Evolutionary conservation across 2,888 invertebrate genomes (phyloP), one percentile per base, ranked within the genome.

Genomic region (Spisula solida): DNA sequence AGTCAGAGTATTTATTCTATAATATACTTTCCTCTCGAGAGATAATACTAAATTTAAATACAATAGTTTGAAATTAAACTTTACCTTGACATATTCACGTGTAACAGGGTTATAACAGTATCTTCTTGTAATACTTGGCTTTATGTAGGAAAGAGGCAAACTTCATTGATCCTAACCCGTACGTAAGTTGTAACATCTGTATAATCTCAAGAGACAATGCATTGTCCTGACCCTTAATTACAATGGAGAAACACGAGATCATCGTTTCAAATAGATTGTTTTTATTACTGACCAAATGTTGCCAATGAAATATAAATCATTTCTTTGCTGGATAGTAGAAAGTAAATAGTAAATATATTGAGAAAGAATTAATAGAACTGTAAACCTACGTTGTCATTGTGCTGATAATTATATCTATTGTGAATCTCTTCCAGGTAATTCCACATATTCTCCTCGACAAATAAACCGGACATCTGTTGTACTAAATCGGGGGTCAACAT

Each of bases 181-280:
- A 60, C 60, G 60, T 25, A 66, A 60, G 14, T 60, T 25, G 60
- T 25, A 66, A 66, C 60, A 66, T 66, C 60, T 66, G 60, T 18
- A n/a, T 66, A 10, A n/a, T 66, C 1, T 66, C 18, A 0, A 25
- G 4, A 66, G 25, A 66, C 60, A 66, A 51, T n/a, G 60, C 4
- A 0, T 10, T 66, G 60, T n/a, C 60, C 60, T 66, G 1, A 66
- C n/a, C 25, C 0, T 25, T 66, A 25, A n/a, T 66, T 66, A 66
- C 0, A 66, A 8, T 10, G 25, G 56, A 6, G 56, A 56, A n/a
- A 56, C 5, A 56, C 0, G n/a, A 20, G 18, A 56, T 56, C 6
- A 56, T 20, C n/a, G 56, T 20, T 56, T 56, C 6, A n/a, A 66
- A 66, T 66, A 66, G 25, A 25, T 66, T 0, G 25, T 25, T n/a